Base-by-base conservation (phyloP, 2,888 invertebrate genomes). In the Thereva nobilitata region DNA sequence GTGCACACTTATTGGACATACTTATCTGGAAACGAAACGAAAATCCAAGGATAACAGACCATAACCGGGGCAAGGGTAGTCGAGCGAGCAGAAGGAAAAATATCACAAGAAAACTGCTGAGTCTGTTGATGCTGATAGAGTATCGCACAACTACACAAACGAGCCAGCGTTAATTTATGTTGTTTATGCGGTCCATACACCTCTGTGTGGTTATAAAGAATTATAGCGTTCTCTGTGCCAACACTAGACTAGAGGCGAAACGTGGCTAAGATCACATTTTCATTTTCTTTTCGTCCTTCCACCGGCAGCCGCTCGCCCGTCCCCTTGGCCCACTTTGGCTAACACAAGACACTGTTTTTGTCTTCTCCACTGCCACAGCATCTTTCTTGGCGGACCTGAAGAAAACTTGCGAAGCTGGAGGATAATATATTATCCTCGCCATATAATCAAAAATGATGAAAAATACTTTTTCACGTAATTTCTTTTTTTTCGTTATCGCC, bases 371-470 rank as follows among this genome's bases (percentile, higher is more conserved):
- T 45, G 9, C 23, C 23, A 23, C 23, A 23, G 23, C 1, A 23
- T 23, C 23, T n/a, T n/a, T 59, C 59, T 47, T 47, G 49, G 49
- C 35, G 37, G 47, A 59, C 38, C 59, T 59, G 59, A 37, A 2
- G 49, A 49, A 59, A 59, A 59, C 47, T 59, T 47, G 47, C 59
- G 49, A 47, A 59, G 38, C 49, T 59, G 49, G 59, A 67, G 67
- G 67, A 69, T 69, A 69, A 69, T 69, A 69, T 69, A 67, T 69
- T 69, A 69, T 69, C 67, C 69, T 67, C 63, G 66, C 67, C 66
- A 69, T 69, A 69, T 69, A 69, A 69, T 69, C 67, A 69, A 69
- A 69, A 69, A 69, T 69, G 67, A 69, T 69, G 69, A 69, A 69
- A 69, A 69, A 69, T 69, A 69, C 69, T 69, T 69, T 69, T 69